A percentile compares a stretch with the other conserved stretches of the same genome.
Conservation (phyloP, 2,888 invertebrate species). For the Oegoconia quadripuncta region DNA sequence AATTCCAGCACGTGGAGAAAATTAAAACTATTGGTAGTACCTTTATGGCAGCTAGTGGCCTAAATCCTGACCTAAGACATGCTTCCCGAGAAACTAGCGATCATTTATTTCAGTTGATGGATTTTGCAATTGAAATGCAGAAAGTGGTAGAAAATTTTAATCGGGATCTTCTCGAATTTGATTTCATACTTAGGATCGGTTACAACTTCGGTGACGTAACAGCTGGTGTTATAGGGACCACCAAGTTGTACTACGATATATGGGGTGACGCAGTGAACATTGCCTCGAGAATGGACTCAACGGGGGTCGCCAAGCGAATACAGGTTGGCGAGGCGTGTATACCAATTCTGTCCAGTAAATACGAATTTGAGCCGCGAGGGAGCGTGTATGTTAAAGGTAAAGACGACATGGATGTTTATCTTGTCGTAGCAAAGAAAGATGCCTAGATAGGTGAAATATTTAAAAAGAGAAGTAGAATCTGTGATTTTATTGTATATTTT, state of each 20-base stretch:
- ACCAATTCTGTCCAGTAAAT: conserved; percentile 83
- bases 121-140: conserved; percentile 96
- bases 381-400: conserved; percentile 98
- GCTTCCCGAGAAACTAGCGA: conserved; percentile 84
- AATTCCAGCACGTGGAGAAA: conserved; percentile 94
- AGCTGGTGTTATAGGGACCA: conserved; percentile 97
- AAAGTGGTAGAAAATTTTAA: conserved; percentile 92
- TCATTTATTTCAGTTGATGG: conserved; percentile 92
- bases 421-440: conserved; percentile 80
- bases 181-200: conserved; percentile 91
- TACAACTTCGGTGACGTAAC: conserved; percentile 97
- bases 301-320: conserved; percentile 91
- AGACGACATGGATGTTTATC: conserved; percentile 95
- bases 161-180: conserved; percentile 93
- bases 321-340: conserved; percentile 90
- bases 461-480: conserved; percentile 65
- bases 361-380: conserved; percentile 94
- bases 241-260: conserved; percentile 97
- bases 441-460: conserved; percentile 40
- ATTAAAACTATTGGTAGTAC: conserved; percentile 98
- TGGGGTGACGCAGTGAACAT: conserved; percentile 99
- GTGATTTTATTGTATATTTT: conserved; percentile 66
- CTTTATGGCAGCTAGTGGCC: conserved; percentile 98
- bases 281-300: conserved; percentile 98
- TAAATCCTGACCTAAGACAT: conserved; percentile 89